Base-by-base conservation (phyloP, 2,797 vertebrate species). In the Gallinago stenura region DNA sequence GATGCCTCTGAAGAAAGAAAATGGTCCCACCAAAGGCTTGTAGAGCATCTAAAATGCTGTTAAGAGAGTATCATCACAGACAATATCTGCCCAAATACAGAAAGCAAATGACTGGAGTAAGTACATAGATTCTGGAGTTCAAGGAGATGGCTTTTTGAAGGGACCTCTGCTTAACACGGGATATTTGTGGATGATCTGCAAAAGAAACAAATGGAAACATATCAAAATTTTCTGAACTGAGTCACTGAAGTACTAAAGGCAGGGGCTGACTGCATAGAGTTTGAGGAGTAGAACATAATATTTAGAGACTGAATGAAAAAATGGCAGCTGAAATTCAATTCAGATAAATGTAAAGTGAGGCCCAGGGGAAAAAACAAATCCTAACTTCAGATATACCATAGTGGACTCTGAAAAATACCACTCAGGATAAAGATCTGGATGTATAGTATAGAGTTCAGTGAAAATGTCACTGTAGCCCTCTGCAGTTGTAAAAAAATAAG, bases 261-360 rank as follows among this genome's bases (percentile, higher is more conserved):
- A 57, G 72, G 31, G 31, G 48, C 20, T 75, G 77, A 64, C 60
- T 84, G 57, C 65, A 37, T 72, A 82, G 78, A 61, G 46, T 53
- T 70, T 78, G 33, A 1, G 51, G 50, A 92, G 51, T n/a, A 80
- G 50, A 64, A 83, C 6, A 1, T 58, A 73, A 93, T 18, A 9
- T 33, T 58, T 85, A 82, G 41, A 60, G 62, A 94, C 66, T n/a
- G 48, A 39, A 51, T 90, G 83, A 72, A 43, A 85, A 75, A 73
- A 66, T 22, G 4, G 90, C 58, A 91, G 85, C n/a, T 56, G 76
- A 77, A 75, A 93, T 91, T 66, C 68, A 77, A 57, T 12, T 51
- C 17, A 77, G 85, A 95, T 69, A 90, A 94, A 95, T 85, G 69
- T 71, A 39, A 96, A 93, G 89, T 31, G 56, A 70, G 48, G 61